phyloP scores from a whole-genome alignment of 2,888 invertebrate species.

The Lottia scabra region DNA sequence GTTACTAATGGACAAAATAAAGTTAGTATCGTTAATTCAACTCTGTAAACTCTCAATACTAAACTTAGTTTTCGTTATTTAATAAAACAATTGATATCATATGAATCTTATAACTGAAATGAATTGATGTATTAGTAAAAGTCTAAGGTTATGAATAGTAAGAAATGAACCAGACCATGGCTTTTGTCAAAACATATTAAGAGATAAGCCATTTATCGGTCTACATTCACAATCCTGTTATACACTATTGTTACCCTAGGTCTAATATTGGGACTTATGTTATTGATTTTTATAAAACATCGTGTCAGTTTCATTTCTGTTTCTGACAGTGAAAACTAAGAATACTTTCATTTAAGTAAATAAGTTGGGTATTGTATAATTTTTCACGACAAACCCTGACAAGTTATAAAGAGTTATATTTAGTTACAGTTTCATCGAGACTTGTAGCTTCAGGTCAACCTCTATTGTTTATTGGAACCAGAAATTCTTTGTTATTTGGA shows the following conservation, averaged over 20 bases:
- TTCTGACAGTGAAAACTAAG: constrained; percentile 7
- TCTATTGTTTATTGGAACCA: too few relatives aligned
- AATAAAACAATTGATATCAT: too few relatives aligned
- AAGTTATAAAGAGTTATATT: neutral
- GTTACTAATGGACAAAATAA: too few relatives aligned
- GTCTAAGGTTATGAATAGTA: neutral
- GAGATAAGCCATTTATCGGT: neutral
- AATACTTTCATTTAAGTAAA: neutral
- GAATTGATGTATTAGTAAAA: too few relatives aligned
- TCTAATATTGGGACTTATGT: neutral
- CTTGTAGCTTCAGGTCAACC: neutral
- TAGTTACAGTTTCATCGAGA: neutral
- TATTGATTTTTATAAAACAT: neutral
- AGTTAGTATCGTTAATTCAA: too few relatives aligned
- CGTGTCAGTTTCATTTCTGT: constrained; percentile 1
- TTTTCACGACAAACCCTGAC: constrained; percentile 4
- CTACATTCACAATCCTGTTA: too few relatives aligned
- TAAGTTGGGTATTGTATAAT: constrained; percentile 1
- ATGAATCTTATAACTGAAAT: too few relatives aligned
- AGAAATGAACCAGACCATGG: neutral
- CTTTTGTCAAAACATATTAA: constrained; percentile 4
- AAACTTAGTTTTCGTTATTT: too few relatives aligned
- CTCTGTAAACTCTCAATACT: too few relatives aligned
- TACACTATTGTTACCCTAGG: too few relatives aligned
- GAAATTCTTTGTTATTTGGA: too few relatives aligned